Conservation (phyloP, 2,113 vertebrate species). For the Daphoenositta chrysoptera region DNA sequence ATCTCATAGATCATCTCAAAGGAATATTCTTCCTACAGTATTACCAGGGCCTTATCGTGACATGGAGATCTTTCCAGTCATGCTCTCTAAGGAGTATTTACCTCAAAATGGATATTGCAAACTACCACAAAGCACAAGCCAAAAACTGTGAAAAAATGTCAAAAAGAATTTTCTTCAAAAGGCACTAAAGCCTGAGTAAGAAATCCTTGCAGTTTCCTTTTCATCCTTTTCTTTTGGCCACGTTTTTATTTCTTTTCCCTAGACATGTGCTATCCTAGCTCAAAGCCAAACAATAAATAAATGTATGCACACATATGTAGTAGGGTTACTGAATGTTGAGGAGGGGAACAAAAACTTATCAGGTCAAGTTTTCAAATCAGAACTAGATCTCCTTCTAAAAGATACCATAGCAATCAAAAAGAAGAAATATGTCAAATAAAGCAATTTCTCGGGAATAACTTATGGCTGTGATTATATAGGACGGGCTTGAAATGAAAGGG, state of each 20-base stretch:
- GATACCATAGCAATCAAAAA: background rate
- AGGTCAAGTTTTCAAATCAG: background rate
- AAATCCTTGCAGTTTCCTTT: background rate
- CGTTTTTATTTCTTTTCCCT: background rate
- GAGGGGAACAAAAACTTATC: background rate
- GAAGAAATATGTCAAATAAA: background rate
- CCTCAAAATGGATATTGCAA: background rate
- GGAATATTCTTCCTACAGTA: background rate
- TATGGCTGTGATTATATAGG: background rate
- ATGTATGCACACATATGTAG: background rate
- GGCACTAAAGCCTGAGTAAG: background rate
- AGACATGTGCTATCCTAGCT: background rate
- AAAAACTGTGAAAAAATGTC: background rate
- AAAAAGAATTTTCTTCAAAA: background rate
- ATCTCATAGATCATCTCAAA: background rate
- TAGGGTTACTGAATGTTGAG: background rate
- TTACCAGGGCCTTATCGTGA: background rate
- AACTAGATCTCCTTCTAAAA: background rate
- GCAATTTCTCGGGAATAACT: background rate
- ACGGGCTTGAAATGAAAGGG: background rate
- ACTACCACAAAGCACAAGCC: background rate
- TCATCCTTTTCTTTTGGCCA: background rate
- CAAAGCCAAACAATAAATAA: background rate
- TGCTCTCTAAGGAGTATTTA: background rate
- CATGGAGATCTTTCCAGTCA: background rate